A percentile compares a stretch with the other conserved stretches of the same genome.
phyloP scores from a whole-genome alignment of 2,113 vertebrate genomes.

The Cyphomyrus plagiostoma region DNA sequence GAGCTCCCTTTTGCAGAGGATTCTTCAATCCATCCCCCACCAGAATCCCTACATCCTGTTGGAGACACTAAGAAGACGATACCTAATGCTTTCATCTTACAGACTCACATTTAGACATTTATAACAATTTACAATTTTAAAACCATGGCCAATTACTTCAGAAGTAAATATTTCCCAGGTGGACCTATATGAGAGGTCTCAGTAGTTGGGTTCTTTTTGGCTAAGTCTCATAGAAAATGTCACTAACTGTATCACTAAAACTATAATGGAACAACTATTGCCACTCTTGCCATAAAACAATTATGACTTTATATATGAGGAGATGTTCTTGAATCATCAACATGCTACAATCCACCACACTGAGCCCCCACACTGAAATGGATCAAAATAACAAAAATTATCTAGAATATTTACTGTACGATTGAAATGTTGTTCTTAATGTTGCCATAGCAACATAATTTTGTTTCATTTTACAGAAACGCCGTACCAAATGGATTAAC shows the following conservation, averaged over 20 bases:
- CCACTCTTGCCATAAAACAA: not conserved
- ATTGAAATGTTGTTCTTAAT: not conserved
- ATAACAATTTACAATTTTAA: not conserved
- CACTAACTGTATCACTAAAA: not conserved
- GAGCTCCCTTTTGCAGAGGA: not conserved
- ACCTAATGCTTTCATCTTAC: not conserved
- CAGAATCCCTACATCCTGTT: not conserved
- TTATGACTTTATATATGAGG: not conserved
- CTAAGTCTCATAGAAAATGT: not conserved
- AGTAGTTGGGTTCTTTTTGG: not conserved
- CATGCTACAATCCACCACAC: not conserved
- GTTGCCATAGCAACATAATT: not conserved
- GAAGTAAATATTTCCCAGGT: not conserved
- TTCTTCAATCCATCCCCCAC: not conserved
- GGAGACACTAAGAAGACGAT: not conserved
- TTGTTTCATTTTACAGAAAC: not conserved
- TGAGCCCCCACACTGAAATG: not conserved
- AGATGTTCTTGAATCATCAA: not conserved
- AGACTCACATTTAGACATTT: not conserved
- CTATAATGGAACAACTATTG: not conserved
- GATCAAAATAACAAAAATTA: not conserved
- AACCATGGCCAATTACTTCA: not conserved
- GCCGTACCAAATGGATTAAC: not conserved
- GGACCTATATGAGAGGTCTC: not conserved
- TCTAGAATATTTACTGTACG: not conserved